Conservation (phyloP, 2,797 vertebrate genomes). For the Prunella strophiata region DNA sequence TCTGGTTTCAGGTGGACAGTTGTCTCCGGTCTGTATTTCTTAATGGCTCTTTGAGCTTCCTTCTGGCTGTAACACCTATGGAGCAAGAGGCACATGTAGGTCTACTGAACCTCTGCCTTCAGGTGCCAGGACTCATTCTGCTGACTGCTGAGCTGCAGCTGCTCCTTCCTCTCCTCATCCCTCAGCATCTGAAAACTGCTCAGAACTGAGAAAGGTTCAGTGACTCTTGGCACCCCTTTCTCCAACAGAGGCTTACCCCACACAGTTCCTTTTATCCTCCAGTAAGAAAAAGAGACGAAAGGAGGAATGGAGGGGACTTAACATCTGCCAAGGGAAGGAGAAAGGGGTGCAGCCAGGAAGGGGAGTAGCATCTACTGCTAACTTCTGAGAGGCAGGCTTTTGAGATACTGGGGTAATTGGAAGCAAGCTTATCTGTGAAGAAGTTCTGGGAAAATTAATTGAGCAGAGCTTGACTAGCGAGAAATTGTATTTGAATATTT, state of each 20-base stretch:
- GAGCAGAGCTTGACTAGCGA: not conserved
- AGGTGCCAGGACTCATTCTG: not conserved
- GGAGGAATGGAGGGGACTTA: not conserved
- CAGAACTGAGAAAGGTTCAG: not conserved
- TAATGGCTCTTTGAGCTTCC: not conserved
- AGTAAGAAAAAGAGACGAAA: not conserved
- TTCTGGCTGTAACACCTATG: not conserved
- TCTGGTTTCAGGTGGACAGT: not conserved
- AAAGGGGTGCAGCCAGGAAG: not conserved
- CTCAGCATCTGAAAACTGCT: not conserved
- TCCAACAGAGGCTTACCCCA: accelerated
- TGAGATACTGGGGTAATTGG: not conserved
- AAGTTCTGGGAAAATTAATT: not conserved
- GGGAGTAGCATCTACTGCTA: not conserved
- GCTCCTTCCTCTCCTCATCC: not conserved
- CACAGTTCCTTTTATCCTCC: not conserved
- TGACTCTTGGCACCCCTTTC: not conserved
- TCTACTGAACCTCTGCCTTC: not conserved
- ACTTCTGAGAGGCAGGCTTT: not conserved
- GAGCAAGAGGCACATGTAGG: not conserved
- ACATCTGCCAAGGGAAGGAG: not conserved
- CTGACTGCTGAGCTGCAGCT: not conserved
- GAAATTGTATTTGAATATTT: not conserved
- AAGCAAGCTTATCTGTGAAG: not conserved
- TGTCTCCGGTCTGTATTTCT: not conserved